Conservation (phyloP, 1,140 invertebrate species). For the Drosophila sucinea region DNA sequence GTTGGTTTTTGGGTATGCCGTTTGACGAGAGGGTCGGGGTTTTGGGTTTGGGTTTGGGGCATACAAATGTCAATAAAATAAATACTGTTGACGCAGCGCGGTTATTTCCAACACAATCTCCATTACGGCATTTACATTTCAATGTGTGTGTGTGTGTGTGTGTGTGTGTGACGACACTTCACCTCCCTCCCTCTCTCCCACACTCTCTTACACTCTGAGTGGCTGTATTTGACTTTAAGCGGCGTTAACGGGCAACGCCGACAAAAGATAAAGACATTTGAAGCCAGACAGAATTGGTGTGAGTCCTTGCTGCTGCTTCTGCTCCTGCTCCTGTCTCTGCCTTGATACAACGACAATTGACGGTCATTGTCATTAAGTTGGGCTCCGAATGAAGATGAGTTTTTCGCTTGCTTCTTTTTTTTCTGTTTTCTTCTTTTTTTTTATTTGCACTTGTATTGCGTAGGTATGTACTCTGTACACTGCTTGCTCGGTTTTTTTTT, state of each 20-base stretch:
- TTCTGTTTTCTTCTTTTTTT: conserved; percentile 24
- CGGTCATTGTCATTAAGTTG: conserved; percentile 77
- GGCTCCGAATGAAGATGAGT: conserved; percentile 70
- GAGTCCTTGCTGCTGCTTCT: background rate
- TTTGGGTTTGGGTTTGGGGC: conserved; percentile 28
- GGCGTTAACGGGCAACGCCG: conserved; percentile 58
- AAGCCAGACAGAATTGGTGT: conserved; percentile 60
- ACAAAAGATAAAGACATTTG: conserved; percentile 75
- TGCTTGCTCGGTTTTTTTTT: conserved; percentile 25
- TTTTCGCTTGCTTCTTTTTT: conserved; percentile 40
- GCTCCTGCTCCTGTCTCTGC: conserved; percentile 16
- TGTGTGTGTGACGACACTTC: conserved; percentile 29
- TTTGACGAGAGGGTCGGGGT: background rate
- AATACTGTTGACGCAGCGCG: conserved; percentile 81
- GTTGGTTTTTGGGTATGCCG: background rate
- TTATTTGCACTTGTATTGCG: conserved; percentile 37
- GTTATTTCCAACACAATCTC: conserved; percentile 80
- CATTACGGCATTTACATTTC: conserved; percentile 78
- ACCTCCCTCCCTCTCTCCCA: background rate
- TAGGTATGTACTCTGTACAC: conserved; percentile 1
- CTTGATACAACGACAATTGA: conserved; percentile 65
- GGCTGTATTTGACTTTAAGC: conserved; percentile 80
- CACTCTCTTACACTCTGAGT: conserved; percentile 63
- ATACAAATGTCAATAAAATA: conserved; percentile 77
- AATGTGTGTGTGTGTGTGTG: conserved; percentile 27